Conservation (phyloP, 1,140 invertebrate genomes). For the Hestina assimilis region DNA sequence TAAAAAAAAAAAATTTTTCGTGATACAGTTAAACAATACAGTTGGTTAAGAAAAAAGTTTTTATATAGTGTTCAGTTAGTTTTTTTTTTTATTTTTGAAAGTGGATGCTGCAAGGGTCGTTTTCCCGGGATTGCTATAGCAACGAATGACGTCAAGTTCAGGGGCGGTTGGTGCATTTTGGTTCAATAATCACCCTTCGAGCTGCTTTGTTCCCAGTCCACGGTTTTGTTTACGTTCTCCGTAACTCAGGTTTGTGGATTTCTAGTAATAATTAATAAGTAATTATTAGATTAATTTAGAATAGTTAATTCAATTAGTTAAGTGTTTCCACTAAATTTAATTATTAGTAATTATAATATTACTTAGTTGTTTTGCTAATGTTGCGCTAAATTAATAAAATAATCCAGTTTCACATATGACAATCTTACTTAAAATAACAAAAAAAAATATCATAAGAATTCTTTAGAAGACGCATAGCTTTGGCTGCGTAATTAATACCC, state of each 20-base stretch:
- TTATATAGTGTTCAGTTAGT: constrained; percentile 1
- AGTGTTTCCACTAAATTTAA: not conserved
- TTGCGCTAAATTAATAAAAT: no score
- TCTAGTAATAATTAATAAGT: not conserved
- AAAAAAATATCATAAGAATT: not conserved
- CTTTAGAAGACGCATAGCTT: not conserved
- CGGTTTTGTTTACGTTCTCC: constrained; percentile 41
- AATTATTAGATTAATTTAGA: not conserved
- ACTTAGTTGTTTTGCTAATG: not conserved
- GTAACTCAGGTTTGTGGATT: constrained; percentile 42
- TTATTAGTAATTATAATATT: not conserved
- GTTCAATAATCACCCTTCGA: constrained; percentile 62
- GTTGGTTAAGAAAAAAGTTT: constrained; percentile 5
- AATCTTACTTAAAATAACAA: not conserved
- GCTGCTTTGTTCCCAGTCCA: constrained; percentile 33
- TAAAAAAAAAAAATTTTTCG: constrained; percentile 21
- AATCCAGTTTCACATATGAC: no score
- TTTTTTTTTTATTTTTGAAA: constrained; percentile 22
- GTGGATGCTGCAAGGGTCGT: constrained; percentile 38
- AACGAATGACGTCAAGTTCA: constrained; percentile 75
- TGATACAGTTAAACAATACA: constrained; percentile 14
- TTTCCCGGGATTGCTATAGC: constrained; percentile 71
- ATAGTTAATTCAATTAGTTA: no score
- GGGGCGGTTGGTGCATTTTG: constrained; percentile 70
- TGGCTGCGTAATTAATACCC: not conserved